phyloP scores from a whole-genome alignment of 1,140 invertebrate genomes.

The Macrosteles quadrilineatus region DNA sequence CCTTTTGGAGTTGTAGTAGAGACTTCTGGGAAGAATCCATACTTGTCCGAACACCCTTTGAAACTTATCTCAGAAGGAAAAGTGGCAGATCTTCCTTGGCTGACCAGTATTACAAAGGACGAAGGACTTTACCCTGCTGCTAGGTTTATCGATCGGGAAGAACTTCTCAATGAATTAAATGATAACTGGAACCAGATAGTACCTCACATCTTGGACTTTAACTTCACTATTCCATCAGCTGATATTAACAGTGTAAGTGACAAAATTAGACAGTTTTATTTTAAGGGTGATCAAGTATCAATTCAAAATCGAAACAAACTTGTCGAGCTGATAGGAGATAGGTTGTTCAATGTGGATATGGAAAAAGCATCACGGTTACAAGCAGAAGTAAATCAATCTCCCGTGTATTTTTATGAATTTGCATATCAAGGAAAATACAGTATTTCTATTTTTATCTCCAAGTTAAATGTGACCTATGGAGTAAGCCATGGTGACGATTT shows the following conservation, averaged over 20 bases:
- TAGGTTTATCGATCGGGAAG: slow-evolving; percentile 31
- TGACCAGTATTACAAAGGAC: slow-evolving; percentile 45
- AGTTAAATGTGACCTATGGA: slow-evolving; percentile 24
- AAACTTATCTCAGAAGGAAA: background rate
- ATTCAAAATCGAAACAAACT: slow-evolving; percentile 11
- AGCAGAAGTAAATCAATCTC: slow-evolving; percentile 31
- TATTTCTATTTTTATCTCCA: slow-evolving; percentile 20
- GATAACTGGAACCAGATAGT: slow-evolving; percentile 39
- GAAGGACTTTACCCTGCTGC: slow-evolving; percentile 44
- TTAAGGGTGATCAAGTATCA: slow-evolving; percentile 31
- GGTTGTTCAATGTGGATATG: slow-evolving; percentile 38
- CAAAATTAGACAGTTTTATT: slow-evolving; percentile 39
- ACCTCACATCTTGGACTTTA: slow-evolving; percentile 42
- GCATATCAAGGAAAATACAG: slow-evolving; percentile 37
- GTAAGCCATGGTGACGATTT: slow-evolving; percentile 41
- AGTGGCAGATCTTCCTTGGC: slow-evolving; percentile 41
- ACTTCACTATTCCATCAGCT: slow-evolving; percentile 34
- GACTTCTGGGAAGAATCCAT: slow-evolving; percentile 34
- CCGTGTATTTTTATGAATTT: slow-evolving; percentile 43
- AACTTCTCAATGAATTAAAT: slow-evolving; percentile 36
- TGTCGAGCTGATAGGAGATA: slow-evolving; percentile 39
- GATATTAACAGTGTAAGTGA: slow-evolving; percentile 31
- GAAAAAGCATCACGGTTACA: slow-evolving; percentile 36
- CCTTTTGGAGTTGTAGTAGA: slow-evolving; percentile 26
- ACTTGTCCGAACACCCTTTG: slow-evolving; percentile 46